Base-by-base conservation (phyloP, 35 echinoderm and acorn worm genomes). In the Strongylocentrotus purpuratus region DNA sequence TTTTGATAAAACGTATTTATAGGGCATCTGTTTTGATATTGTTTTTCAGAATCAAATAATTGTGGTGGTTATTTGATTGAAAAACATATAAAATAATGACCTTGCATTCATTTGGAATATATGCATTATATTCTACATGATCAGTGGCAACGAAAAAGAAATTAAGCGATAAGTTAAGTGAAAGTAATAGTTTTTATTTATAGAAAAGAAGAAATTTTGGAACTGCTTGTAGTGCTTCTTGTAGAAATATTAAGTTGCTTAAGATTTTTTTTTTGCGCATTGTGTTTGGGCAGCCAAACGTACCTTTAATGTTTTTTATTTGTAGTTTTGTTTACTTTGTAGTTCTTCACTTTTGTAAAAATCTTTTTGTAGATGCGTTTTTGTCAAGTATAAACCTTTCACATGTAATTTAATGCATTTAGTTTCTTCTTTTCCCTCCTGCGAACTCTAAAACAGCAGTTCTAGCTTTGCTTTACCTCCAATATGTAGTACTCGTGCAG, bases 191-290 rank as follows among this genome's bases (percentile, higher is more conserved):
- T 33, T 10, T 33, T 89, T 89, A 13, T 89, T 14, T 11, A 59
- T 14, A 15, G 17, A 46, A 33, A 31, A 89, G 12, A 89, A 45
- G 15, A 89, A 89, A 22, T 8, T 25, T 78, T 89, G 87, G 87
- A 89, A 89, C 87, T 89, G 87, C 87, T 89, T 89, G 87, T 89
- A 89, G 87, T 89, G 87, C 87, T 89, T 45, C 32, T 89, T 89
- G 87, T 89, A 89, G 87, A 89, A 46, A 46, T 89, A 18, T 89
- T 89, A 89, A 89, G 87, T 89, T 89, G 87, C 87, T 89, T 12
- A 89, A 31, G n/a, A n/a, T 89, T 89, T 89, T 89, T 88, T 89
- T 89, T 86, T 86, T 33, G 85, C 87, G 87, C 45, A 41, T 15
- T 45, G 33, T 41, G 87, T 89, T 46, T 89, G 45, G 87, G 31